phyloP scores from a whole-genome alignment of 2,888 invertebrate species.

The Lydus trimaculatus region DNA sequence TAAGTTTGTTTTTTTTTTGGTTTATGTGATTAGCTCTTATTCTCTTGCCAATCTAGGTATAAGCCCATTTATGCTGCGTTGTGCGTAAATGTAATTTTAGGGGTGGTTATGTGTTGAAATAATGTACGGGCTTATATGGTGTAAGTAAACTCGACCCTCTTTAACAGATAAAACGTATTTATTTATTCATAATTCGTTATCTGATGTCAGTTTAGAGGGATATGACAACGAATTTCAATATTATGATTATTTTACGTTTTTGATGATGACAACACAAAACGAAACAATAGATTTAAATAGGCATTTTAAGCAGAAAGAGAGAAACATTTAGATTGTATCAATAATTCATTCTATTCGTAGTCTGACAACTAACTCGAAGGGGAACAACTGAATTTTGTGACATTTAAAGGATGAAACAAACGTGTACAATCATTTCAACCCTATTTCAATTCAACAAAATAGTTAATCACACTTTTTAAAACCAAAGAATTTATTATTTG shows the following conservation, averaged over 20 bases:
- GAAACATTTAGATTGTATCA: not conserved
- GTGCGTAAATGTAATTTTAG: no score
- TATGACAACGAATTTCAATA: not conserved
- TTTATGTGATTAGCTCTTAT: no score
- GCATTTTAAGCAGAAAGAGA: not conserved
- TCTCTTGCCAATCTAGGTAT: no score
- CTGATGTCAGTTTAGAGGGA: not conserved
- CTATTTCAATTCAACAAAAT: not conserved
- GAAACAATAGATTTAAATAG: not conserved
- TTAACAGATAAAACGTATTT: not conserved
- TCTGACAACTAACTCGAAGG: not conserved
- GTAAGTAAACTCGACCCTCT: no score
- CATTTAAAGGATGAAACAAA: not conserved
- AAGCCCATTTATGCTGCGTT: no score
- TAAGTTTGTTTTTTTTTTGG: no score
- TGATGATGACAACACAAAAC: not conserved
- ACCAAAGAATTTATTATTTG: not conserved
- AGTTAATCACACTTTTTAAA: not conserved
- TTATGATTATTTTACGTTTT: not conserved
- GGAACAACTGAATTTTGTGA: not conserved
- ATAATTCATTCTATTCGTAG: slow-evolving; percentile 3
- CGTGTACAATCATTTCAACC: not conserved
- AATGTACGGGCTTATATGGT: no score
- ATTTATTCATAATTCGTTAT: not conserved
- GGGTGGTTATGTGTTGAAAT: no score